Evolutionary conservation across 2,888 invertebrate species (phyloP), one percentile per base, ranked within the genome.

Genomic region (Leptopterna dolabrata): DNA sequence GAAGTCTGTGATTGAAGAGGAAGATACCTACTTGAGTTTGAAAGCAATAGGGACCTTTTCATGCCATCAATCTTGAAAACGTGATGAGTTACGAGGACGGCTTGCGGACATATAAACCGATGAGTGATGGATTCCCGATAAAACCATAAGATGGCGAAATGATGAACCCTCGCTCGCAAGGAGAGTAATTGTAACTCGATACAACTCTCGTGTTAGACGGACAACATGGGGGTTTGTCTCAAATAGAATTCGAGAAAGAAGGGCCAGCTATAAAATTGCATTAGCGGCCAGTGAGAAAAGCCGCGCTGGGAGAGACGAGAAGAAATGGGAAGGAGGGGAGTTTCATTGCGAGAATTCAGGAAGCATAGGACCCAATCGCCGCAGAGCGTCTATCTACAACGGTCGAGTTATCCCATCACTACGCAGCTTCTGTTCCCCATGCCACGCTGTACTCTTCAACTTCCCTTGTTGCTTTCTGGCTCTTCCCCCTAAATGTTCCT

Each of bases 331-430:
- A 11, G 13, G 63, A 63, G 24, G 63, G 63, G 63, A 63, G 63
- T 24, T 63, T 63, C 63, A 63, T 63, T 63, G 63, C 63, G 63
- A n/a, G n/a, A 63, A 63, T 63, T 63, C 63, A 63, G 24, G 63
- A 11, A 63, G 63, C 63, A 24, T 63, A 63, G 63, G 24, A 24
- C 19, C 24, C 63, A 63, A 63, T 63, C 63, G 63, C 63, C 63
- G 63, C 63, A 63, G 63, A 63, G 63, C 63, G 63, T 63, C 63
- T 63, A 63, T 63, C 63, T 24, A 63, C 63, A 63, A 63, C 63
- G 63, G 63, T 63, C 63, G 63, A 19, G 63, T 63, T 63, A 63
- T 63, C 63, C 63, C 63, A 63, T 63, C 63, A 63, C 63, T 24
- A 27, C 63, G 51, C 51, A 24, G 24, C 24, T 24, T 63, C 63